A percentile compares a stretch with the other conserved stretches of the same genome.
These are phyloP conservation scores for Phaethon lepturus DNA, from an alignment of 2,113 vertebrate species.

Conservation along the genomic window DNA sequence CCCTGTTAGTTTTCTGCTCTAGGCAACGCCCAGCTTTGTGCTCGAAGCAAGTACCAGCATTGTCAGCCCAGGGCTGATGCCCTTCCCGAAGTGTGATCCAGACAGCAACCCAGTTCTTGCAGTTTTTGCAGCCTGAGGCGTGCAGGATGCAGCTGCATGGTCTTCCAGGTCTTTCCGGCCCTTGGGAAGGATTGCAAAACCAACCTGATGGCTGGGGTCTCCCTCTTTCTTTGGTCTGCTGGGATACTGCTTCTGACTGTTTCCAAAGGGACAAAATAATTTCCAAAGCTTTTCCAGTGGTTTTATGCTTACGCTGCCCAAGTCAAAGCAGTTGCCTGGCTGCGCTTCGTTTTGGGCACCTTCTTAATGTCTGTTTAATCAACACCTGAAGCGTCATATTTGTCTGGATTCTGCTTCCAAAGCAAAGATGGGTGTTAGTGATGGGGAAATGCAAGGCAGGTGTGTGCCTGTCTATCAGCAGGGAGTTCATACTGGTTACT, in stretches of 20 bases:
- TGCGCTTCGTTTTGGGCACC: not conserved
- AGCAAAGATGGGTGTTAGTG: accelerated
- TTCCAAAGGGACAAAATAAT: not conserved
- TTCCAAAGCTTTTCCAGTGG: not conserved
- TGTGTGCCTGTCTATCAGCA: not conserved
- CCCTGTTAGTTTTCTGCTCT: not conserved
- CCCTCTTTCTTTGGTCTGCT: not conserved
- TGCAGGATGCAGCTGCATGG: not conserved
- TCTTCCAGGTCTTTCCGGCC: not conserved
- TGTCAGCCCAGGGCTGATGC: accelerated
- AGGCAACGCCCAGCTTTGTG: not conserved
- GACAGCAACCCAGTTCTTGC: not conserved
- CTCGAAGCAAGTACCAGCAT: not conserved
- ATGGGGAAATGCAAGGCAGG: not conserved
- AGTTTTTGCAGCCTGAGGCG: not conserved
- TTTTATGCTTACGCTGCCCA: not conserved
- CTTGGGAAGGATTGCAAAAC: not conserved
- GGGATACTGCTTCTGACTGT: not conserved
- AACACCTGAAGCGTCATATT: not conserved
- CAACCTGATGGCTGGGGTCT: accelerated
- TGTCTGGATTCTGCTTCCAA: not conserved
- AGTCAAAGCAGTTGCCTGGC: not conserved
- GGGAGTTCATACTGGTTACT: not conserved
- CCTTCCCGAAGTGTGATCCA: not conserved
- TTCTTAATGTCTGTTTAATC: not conserved